phyloP scores from a whole-genome alignment of 1,140 invertebrate species.

The Globodera rostochiensis region DNA sequence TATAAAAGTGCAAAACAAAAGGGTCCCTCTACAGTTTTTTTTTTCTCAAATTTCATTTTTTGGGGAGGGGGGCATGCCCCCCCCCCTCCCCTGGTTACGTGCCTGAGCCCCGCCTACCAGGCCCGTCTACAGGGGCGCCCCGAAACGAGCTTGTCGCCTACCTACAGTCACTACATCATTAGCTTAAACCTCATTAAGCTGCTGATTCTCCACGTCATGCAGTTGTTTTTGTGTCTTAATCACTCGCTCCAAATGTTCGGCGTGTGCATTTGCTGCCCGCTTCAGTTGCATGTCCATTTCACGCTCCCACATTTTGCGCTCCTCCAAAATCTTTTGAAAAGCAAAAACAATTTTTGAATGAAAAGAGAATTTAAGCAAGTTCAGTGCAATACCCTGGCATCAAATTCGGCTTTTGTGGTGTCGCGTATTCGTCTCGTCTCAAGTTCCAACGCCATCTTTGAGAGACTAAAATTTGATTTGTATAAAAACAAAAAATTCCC shows the following conservation, averaged over 20 bases:
- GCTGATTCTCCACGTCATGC: slow-evolving; percentile 72
- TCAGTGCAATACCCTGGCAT: slow-evolving; percentile 70
- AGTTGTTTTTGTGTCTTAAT: slow-evolving; percentile 76
- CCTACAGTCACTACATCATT: too few species aligned
- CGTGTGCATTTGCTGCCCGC: slow-evolving; percentile 79
- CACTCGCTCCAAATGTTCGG: slow-evolving; percentile 79
- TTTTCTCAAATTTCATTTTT: too few species aligned
- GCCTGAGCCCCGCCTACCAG: too few species aligned
- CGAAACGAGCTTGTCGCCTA: too few species aligned
- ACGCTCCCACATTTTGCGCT: slow-evolving; percentile 74
- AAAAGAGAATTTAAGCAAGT: neutral
- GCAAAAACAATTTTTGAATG: slow-evolving; percentile 16
- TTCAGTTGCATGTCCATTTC: slow-evolving; percentile 78
- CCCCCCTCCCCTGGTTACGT: too few species aligned
- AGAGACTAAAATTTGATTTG: neutral
- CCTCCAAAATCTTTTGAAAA: slow-evolving; percentile 40
- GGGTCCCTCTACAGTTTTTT: too few species aligned
- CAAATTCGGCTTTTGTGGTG: slow-evolving; percentile 24
- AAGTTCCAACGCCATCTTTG: slow-evolving; percentile 43
- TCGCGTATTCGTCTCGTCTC: slow-evolving; percentile 43
- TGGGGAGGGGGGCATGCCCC: too few species aligned
- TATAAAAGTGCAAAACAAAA: too few species aligned
- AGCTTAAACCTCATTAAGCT: slow-evolving; percentile 74
- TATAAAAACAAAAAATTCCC: neutral
- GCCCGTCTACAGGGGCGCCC: too few species aligned